These are phyloP conservation scores for Amiota communis DNA, from an alignment of 2,888 invertebrate genomes.

Conservation along the genomic window DNA sequence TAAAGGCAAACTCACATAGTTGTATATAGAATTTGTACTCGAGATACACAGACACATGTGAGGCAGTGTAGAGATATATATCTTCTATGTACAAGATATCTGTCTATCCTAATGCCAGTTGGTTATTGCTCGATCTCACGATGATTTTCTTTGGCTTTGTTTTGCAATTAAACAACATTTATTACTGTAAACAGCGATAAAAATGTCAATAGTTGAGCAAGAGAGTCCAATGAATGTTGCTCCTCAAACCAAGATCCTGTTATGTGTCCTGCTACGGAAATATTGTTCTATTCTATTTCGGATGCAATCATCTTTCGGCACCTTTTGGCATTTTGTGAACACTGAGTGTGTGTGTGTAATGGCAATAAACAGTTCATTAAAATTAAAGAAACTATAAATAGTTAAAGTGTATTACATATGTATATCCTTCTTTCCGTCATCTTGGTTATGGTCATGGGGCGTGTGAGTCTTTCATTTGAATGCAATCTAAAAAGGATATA, in stretches of 20 bases:
- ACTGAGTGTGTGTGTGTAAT: conserved; percentile 54
- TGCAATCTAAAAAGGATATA: neutral
- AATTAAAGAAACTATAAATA: too few species aligned
- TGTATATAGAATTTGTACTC: too few species aligned
- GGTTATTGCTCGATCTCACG: conserved; percentile 13
- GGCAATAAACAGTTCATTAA: conserved; percentile 63
- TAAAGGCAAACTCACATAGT: neutral
- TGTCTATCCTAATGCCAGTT: neutral
- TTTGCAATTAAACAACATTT: conserved; percentile 66
- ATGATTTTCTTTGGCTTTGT: conserved; percentile 30
- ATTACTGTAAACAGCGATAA: conserved; percentile 70
- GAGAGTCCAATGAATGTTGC: neutral
- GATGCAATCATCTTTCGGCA: conserved; percentile 51
- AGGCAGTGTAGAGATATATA: too few species aligned
- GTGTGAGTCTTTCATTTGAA: neutral
- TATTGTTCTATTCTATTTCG: conserved; percentile 40
- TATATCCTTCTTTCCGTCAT: too few species aligned
- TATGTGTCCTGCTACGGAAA: conserved; percentile 4
- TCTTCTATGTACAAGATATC: too few species aligned
- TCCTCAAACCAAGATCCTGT: neutral
- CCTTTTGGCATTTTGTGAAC: conserved; percentile 42
- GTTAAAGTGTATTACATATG: too few species aligned
- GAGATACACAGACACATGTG: too few species aligned
- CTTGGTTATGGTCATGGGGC: too few species aligned
- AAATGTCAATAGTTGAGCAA: conserved; percentile 57